phyloP scores from a whole-genome alignment of 2,888 invertebrate genomes.

The Cyaniris semiargus region DNA sequence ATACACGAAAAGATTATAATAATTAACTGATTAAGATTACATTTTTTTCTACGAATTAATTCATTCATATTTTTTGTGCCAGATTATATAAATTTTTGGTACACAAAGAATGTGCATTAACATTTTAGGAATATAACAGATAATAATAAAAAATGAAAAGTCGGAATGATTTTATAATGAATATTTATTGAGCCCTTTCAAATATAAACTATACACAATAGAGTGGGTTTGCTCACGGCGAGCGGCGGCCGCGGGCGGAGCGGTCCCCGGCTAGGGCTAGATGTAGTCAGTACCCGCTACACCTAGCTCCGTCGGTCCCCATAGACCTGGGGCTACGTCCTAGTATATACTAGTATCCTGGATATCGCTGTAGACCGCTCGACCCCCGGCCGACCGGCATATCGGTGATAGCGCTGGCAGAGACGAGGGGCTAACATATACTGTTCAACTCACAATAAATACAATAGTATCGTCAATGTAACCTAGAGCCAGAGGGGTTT shows the following conservation, averaged over 20 bases:
- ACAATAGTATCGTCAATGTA: no score
- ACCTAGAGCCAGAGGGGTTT: no score
- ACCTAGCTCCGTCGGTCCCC: not conserved
- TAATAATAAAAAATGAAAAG: constrained; percentile 37
- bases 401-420: not conserved
- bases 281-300: not conserved
- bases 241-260: not conserved
- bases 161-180: constrained; percentile 39
- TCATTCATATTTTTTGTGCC: not conserved
- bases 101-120: not conserved
- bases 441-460: not conserved
- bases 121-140: not conserved
- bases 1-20: not conserved
- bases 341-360: not conserved
- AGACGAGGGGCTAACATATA: not conserved
- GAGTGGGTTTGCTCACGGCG: constrained; percentile 7
- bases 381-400: not conserved
- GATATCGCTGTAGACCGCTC: not conserved
- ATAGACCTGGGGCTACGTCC: not conserved
- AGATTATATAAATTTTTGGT: not conserved
- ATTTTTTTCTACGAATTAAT: not conserved
- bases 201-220: constrained; percentile 43
- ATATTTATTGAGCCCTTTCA: constrained; percentile 48
- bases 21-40: not conserved
- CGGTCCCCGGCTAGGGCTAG: not conserved